Evolutionary conservation across 2,888 invertebrate genomes (phyloP).

Genomic region (Plagodis dolabraria): DNA sequence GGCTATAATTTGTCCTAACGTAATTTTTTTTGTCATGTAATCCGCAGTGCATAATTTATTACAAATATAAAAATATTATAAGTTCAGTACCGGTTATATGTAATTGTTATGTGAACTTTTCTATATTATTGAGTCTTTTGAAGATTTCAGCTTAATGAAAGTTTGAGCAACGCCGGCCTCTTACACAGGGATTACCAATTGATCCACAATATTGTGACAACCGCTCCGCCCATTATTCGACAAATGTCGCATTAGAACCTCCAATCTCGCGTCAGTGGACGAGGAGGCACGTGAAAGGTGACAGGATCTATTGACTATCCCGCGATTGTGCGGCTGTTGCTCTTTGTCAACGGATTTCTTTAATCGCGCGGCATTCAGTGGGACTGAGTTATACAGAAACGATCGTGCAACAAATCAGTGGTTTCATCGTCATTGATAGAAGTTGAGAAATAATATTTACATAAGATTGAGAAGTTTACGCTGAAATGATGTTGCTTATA

Average conservation of each 20-base stretch:
- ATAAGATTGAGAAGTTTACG: no score
- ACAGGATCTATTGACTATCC: constrained; percentile 34
- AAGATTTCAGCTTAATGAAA: constrained; percentile 3
- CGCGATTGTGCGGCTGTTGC: constrained; percentile 21
- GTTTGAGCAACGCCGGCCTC: constrained; percentile 29
- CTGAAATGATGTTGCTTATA: no score
- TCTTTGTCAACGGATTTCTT: constrained; percentile 21
- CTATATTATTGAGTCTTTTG: no score
- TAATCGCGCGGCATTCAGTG: not conserved
- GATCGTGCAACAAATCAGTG: no score
- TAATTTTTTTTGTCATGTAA: no score
- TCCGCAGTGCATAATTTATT: no score
- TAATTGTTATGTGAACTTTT: no score
- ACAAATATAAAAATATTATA: no score
- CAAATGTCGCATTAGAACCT: constrained; percentile 28
- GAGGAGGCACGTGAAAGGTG: constrained; percentile 28
- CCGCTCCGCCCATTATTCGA: constrained; percentile 39
- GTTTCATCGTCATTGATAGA: no score
- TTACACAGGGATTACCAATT: constrained; percentile 31
- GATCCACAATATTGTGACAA: constrained; percentile 64
- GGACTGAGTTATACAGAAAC: not conserved
- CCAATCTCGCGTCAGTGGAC: constrained; percentile 27
- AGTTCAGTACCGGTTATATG: no score
- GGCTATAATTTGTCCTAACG: no score
- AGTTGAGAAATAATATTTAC: no score